phyloP scores from a whole-genome alignment of 2,797 vertebrate species.

The Spatula versicolor region DNA sequence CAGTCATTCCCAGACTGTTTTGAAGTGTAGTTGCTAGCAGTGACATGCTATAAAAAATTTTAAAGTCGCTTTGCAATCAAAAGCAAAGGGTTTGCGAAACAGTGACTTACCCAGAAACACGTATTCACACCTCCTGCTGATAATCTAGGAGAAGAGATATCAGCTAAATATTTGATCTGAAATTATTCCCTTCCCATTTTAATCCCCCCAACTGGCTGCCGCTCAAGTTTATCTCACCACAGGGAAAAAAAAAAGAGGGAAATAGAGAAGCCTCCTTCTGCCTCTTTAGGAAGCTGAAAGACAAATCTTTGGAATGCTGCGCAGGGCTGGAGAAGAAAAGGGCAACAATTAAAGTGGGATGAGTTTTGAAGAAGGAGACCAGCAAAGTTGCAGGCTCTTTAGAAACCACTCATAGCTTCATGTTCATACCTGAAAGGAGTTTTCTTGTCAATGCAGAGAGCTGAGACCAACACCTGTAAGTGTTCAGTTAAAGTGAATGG shows the following conservation, averaged over 20 bases:
- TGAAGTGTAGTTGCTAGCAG: background rate
- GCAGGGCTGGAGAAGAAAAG: background rate
- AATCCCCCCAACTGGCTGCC: background rate
- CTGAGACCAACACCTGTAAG: background rate
- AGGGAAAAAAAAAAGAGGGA: background rate
- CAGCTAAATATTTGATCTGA: conserved; percentile 37
- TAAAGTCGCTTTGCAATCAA: background rate
- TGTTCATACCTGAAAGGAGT: background rate
- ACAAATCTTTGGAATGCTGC: background rate
- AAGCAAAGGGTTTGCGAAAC: background rate
- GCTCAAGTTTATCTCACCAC: conserved; percentile 21
- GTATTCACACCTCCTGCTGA: conserved; percentile 18
- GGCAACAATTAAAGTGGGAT: background rate
- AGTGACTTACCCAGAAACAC: background rate
- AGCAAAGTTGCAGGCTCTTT: conserved; percentile 14
- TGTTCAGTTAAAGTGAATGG: background rate
- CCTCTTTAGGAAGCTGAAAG: conserved; percentile 23
- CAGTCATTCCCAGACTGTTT: background rate
- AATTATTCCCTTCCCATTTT: conserved; percentile 47
- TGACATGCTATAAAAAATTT: background rate
- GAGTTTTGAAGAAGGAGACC: conserved; percentile 48
- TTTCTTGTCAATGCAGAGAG: background rate
- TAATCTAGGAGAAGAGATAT: conserved; percentile 15
- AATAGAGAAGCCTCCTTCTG: background rate
- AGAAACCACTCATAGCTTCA: conserved; percentile 26